Conservation (phyloP, 2,113 vertebrate genomes). For the Heterotis niloticus region DNA sequence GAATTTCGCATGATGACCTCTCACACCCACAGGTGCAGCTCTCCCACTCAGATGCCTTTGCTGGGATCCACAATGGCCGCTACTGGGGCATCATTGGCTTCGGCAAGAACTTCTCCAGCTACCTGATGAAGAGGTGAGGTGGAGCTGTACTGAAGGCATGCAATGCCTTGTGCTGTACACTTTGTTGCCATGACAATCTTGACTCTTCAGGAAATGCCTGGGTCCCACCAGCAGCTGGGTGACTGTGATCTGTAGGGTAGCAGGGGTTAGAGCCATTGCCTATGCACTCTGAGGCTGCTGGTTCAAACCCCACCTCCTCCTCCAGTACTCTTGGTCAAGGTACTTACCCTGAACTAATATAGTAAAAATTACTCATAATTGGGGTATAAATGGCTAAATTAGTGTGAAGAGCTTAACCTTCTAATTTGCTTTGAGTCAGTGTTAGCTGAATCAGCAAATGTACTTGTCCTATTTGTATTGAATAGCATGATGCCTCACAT, state of each 20-base stretch:
- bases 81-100: conserved; percentile 70
- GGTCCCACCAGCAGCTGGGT: neutral
- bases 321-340: too few relatives aligned
- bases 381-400: too few relatives aligned
- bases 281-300: too few relatives aligned
- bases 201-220: neutral
- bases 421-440: too few relatives aligned
- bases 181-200: neutral
- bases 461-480: neutral
- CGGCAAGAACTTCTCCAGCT: conserved; percentile 67
- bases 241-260: neutral
- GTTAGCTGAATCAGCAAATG: neutral
- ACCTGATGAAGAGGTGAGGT: conserved; percentile 63
- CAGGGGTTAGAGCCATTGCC: neutral
- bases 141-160: too few relatives aligned
- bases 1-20: neutral
- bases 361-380: too few relatives aligned
- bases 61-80: conserved; percentile 59
- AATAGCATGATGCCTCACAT: too few relatives aligned
- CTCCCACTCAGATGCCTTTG: conserved; percentile 60
- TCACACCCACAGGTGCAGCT: conserved; percentile 51
- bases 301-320: neutral
- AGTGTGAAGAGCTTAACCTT: too few relatives aligned
- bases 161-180: neutral
- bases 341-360: too few relatives aligned